Evolutionary conservation across 2,888 invertebrate species (phyloP).

Genomic region (Netelia fuscicornis): DNA sequence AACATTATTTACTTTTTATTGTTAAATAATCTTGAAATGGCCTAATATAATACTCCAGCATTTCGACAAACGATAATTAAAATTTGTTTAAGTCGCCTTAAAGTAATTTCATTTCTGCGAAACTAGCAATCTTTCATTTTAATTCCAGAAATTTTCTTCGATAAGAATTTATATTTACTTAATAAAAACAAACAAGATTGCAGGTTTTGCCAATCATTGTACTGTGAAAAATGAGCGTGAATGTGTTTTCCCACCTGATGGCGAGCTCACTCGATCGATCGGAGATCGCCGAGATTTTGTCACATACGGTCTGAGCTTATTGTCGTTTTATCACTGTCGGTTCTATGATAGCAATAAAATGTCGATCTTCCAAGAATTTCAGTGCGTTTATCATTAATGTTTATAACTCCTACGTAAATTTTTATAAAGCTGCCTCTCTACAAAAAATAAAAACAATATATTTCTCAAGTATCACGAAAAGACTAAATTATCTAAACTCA

Average conservation of each 20-base stretch:
- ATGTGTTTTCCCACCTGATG: neutral
- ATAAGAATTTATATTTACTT: too few species aligned
- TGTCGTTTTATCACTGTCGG: neutral
- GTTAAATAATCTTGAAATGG: neutral
- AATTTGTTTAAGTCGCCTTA: neutral
- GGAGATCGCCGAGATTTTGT: neutral
- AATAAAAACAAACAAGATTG: neutral
- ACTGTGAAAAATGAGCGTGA: neutral
- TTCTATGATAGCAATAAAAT: neutral
- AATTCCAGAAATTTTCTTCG: too few species aligned
- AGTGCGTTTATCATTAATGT: neutral
- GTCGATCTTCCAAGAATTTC: neutral
- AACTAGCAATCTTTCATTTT: neutral
- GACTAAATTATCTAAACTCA: too few species aligned
- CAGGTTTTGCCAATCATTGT: neutral
- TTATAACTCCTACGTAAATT: neutral
- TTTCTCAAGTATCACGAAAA: neutral
- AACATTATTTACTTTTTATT: neutral
- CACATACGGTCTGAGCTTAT: neutral
- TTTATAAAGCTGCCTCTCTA: neutral
- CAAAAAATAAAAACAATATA: neutral
- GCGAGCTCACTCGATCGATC: neutral
- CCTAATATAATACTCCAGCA: neutral
- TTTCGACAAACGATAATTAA: neutral
- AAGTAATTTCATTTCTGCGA: neutral